These are phyloP conservation scores for Colius striatus DNA, from an alignment of 2,113 vertebrate species.

Conservation along the genomic window DNA sequence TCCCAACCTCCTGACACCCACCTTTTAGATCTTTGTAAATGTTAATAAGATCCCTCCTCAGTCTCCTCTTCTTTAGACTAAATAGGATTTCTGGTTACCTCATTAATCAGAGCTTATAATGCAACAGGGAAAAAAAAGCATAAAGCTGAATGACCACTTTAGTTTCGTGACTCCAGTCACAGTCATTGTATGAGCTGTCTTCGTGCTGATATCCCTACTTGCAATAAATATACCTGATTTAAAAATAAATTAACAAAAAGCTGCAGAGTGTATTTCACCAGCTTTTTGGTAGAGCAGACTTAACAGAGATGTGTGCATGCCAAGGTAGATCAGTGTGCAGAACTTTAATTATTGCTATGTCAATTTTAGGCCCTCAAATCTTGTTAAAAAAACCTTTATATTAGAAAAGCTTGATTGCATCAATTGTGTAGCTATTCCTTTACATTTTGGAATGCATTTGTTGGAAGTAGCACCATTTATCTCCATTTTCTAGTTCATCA, in stretches of 20 bases:
- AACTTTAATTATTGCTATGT: slow-evolving; percentile 46
- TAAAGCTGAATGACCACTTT: background rate
- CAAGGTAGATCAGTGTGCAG: background rate
- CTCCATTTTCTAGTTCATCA: slow-evolving; percentile 16
- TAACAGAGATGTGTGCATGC: background rate
- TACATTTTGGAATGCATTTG: background rate
- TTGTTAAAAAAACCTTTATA: slow-evolving; percentile 35
- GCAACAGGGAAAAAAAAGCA: background rate
- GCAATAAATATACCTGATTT: background rate
- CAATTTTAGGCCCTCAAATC: slow-evolving; percentile 26
- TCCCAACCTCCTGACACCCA: too few species aligned
- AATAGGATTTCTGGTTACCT: background rate
- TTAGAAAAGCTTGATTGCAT: slow-evolving; percentile 18
- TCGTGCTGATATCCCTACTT: background rate
- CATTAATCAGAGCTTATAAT: background rate
- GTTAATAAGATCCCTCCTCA: too few species aligned
- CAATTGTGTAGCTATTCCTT: background rate
- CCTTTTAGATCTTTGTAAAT: too few species aligned
- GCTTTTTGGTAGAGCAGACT: background rate
- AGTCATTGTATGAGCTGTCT: background rate
- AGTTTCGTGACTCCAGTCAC: background rate
- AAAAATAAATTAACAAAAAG: background rate
- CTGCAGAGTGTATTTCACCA: background rate
- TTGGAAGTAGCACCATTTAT: slow-evolving; percentile 31
- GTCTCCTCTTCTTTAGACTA: too few species aligned